These are phyloP conservation scores for Perodicticus potto DNA, from an alignment of 2,797 vertebrate genomes.

Conservation along the genomic window DNA sequence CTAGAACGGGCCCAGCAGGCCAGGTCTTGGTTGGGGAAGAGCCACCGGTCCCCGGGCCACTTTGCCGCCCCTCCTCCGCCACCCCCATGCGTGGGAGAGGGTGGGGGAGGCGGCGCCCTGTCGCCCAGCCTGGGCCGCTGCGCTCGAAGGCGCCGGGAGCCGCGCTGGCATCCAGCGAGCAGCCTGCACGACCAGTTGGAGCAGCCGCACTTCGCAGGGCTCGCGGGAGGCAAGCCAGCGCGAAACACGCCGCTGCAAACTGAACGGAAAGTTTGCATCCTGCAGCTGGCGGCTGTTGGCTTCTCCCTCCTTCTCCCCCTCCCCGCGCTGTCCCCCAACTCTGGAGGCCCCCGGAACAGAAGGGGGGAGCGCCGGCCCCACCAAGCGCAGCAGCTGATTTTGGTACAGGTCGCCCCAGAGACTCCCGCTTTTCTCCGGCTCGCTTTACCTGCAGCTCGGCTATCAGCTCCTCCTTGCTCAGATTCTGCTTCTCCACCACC, in stretches of 20 bases:
- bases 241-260: slow-evolving; percentile 22
- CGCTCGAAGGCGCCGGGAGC: background rate
- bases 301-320: background rate
- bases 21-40: background rate
- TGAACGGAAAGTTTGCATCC: slow-evolving; percentile 57
- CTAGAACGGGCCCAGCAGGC: background rate
- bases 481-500: slow-evolving; percentile 92
- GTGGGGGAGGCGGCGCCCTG: background rate
- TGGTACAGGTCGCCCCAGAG: background rate
- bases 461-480: slow-evolving; percentile 93
- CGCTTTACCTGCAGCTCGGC: slow-evolving; percentile 92
- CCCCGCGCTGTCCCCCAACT: background rate
- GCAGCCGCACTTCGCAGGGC: background rate
- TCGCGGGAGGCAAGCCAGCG: background rate
- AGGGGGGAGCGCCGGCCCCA: background rate
- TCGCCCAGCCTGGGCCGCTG: background rate
- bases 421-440: background rate
- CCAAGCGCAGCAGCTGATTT: background rate
- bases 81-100: background rate
- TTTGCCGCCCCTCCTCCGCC: background rate
- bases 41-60: background rate
- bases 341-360: background rate
- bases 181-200: background rate
- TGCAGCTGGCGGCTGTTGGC: background rate
- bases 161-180: slow-evolving; percentile 9